A percentile compares a stretch with the other conserved stretches of the same genome.
Conservation (phyloP, 2,888 invertebrate genomes). For the Dyspetes luteomarginatus region DNA sequence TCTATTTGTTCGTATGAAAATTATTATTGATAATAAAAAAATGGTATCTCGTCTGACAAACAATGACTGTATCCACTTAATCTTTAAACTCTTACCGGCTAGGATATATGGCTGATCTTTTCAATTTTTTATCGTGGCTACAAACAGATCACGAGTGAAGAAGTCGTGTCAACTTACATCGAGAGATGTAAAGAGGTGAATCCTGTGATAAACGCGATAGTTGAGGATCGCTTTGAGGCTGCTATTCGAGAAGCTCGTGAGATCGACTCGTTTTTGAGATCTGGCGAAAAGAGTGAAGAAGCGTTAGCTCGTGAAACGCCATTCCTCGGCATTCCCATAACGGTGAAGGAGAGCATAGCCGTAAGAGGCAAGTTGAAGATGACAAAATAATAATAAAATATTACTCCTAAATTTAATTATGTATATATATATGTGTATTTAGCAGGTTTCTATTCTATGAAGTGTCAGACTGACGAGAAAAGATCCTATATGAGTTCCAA, state of each 20-base stretch:
- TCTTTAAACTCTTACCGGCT: too few relatives aligned
- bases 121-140: conserved; percentile 13
- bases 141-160: conserved; percentile 86
- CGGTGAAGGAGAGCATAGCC: conserved; percentile 92
- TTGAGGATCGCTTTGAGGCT: conserved; percentile 87
- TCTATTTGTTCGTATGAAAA: neutral
- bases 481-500: neutral
- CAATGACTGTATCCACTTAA: neutral
- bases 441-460: neutral
- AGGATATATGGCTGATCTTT: neutral
- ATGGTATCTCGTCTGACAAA: neutral
- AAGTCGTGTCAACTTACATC: conserved; percentile 87
- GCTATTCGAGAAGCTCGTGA: conserved; percentile 87
- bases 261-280: conserved; percentile 84
- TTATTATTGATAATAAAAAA: neutral
- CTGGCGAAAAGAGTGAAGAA: conserved; percentile 75
- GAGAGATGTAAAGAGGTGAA: conserved; percentile 88
- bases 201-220: conserved; percentile 88
- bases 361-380: conserved; percentile 86
- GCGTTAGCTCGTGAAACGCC: conserved; percentile 86
- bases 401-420: neutral
- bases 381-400: neutral
- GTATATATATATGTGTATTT: neutral
- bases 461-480: neutral
- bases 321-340: conserved; percentile 91